Percentiles rank a stretch among this genome's conserved stretches.
Evolutionary conservation across 2,113 vertebrate genomes (phyloP).

Genomic region (Pangasianodon hypophthalmus): DNA sequence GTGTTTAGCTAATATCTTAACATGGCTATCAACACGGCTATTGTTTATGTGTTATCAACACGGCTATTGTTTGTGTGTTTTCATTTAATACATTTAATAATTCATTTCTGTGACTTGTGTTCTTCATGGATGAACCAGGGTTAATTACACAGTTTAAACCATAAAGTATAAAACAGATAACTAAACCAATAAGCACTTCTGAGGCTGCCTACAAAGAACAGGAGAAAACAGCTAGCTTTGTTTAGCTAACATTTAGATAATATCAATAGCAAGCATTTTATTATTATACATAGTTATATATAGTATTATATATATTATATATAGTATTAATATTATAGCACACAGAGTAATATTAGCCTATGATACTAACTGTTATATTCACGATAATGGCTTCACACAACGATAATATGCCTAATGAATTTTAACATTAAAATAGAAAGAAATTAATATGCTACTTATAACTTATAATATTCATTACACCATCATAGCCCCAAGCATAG

Average conservation of each 20-base stretch:
- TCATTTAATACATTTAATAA: too few relatives aligned
- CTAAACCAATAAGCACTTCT: not conserved
- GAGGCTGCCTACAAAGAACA: not conserved
- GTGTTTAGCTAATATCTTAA: not conserved
- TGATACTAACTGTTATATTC: not conserved
- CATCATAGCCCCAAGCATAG: not conserved
- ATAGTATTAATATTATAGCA: too few relatives aligned
- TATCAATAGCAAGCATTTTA: not conserved
- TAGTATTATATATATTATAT: too few relatives aligned
- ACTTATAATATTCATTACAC: not conserved
- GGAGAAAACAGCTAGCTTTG: not conserved
- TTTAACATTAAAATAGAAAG: not conserved
- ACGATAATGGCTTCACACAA: not conserved
- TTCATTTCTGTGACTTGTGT: too few relatives aligned
- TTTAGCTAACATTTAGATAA: not conserved
- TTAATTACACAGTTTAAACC: not conserved
- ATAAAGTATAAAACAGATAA: too few relatives aligned
- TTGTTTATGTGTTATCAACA: not conserved
- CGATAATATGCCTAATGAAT: not conserved
- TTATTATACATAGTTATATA: too few relatives aligned
- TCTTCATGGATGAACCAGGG: not conserved
- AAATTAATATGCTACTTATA: not conserved
- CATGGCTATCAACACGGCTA: not conserved
- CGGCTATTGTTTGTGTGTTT: too few relatives aligned
- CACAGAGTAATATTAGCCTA: too few relatives aligned